phyloP scores from a whole-genome alignment of 2,888 invertebrate species.

The Acrobasis consociella region DNA sequence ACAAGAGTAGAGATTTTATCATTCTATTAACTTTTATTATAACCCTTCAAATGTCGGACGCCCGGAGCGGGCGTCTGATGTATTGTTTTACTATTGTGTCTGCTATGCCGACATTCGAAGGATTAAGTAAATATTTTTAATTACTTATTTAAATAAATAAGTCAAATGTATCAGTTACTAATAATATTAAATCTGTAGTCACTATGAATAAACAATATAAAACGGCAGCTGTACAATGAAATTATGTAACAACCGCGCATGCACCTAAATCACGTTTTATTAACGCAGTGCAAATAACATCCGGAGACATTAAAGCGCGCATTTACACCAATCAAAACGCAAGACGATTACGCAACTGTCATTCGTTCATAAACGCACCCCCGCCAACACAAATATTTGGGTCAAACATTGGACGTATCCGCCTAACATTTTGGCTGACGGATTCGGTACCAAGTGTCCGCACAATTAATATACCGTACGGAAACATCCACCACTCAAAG shows the following conservation, averaged over 20 bases:
- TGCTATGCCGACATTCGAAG: too few relatives aligned
- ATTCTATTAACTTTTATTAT: too few relatives aligned
- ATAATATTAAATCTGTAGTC: too few relatives aligned
- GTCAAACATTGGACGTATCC: constrained; percentile 33
- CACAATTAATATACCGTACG: constrained; percentile 75
- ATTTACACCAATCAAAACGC: constrained; percentile 41
- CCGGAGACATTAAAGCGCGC: constrained; percentile 32
- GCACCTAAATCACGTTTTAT: constrained; percentile 30
- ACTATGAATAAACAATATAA: too few relatives aligned
- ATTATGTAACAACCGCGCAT: constrained; percentile 28
- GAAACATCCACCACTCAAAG: constrained; percentile 68
- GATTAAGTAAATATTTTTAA: too few relatives aligned
- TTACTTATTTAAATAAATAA: too few relatives aligned
- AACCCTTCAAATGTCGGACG: too few relatives aligned
- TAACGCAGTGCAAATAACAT: constrained; percentile 33
- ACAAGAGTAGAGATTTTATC: too few relatives aligned
- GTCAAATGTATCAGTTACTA: too few relatives aligned
- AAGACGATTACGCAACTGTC: constrained; percentile 37
- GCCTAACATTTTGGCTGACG: constrained; percentile 50
- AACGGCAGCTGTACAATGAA: background rate
- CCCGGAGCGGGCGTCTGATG: too few relatives aligned
- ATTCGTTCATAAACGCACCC: constrained; percentile 33
- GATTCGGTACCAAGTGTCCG: constrained; percentile 70
- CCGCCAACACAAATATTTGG: constrained; percentile 31
- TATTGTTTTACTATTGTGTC: too few relatives aligned